Evolutionary conservation across 2,113 vertebrate genomes (phyloP), one percentile per base, ranked within the genome.

Genomic region (Otolemur garnettii): DNA sequence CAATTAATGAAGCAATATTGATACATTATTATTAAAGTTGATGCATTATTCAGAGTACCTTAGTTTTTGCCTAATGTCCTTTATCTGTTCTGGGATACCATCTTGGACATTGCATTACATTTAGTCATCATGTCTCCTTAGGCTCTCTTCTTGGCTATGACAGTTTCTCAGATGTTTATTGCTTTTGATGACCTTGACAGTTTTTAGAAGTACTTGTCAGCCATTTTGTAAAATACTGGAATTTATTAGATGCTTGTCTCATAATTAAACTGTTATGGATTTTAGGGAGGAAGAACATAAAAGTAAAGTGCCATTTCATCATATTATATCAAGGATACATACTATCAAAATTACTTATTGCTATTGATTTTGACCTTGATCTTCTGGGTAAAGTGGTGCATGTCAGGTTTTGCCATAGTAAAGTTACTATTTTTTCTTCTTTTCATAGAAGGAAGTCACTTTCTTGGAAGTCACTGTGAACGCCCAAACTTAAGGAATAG

Each of bases 21-120:
- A 74, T 45, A 45, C 19, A 74, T 74, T 45, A 74, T 74, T 88
- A n/a, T 74, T 84, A 60, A 91, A 88, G 19, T 66, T 5, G 38
- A 60, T 72, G 83, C 22, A 90, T 95, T 95, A 82, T 79, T 42
- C 72, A 90, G 57, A 71, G 3, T 87, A 84, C 75, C 38, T 92
- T 88, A 86, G 72, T 79, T 96, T 95, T 93, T 88, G 55, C 95
- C 50, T 90, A 66, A 57, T 84, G 19, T 68, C 45, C 66, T 96
- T 90, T 64, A 69, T 95, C 69, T 92, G 38, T 91, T 94, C 87
- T 45, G 59, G n/a, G n/a, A 88, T 35, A 7, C 35, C 55, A 83
- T 87, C 64, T 35, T 75, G 71, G 53, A 85, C 55, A 87, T 7
- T 53, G 62, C 42, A 35, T 62, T 84, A 69, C 19, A 64, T 71